Conservation (phyloP, 2,113 vertebrate species). For the Grus americana region DNA sequence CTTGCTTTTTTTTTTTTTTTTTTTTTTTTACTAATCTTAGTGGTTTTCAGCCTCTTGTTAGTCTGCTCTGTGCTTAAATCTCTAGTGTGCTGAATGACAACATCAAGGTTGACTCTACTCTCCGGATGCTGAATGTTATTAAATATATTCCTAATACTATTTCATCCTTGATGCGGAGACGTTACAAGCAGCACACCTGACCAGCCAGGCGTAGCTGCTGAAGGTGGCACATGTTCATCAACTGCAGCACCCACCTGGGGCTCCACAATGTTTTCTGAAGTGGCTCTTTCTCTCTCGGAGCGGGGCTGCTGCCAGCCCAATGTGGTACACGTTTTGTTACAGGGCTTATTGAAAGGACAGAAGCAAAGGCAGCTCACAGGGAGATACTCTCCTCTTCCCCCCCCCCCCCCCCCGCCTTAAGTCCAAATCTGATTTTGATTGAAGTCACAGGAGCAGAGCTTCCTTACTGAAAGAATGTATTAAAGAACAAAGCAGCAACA, state of each 20-base stretch:
- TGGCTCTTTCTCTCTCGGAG: not conserved
- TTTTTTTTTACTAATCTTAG: not conserved
- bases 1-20: too few relatives aligned
- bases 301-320: not conserved
- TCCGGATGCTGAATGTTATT: not conserved
- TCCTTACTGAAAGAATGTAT: not conserved
- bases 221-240: not conserved
- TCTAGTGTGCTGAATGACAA: not conserved
- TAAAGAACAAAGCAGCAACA: not conserved
- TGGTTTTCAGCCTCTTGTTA: not conserved
- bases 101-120: not conserved
- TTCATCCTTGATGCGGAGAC: not conserved
- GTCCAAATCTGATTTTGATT: not conserved
- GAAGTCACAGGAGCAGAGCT: not conserved
- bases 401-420: fast-evolving
- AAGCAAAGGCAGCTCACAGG: not conserved
- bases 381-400: not conserved
- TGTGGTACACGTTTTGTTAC: fast-evolving
- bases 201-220: too few relatives aligned
- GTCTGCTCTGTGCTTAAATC: not conserved
- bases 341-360: not conserved
- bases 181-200: not conserved
- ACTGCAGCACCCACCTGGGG: fast-evolving
- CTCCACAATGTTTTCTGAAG: not conserved
- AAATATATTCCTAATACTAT: not conserved